These are phyloP conservation scores for Dolomedes plantarius DNA, from an alignment of 2,888 invertebrate genomes.

Conservation along the genomic window DNA sequence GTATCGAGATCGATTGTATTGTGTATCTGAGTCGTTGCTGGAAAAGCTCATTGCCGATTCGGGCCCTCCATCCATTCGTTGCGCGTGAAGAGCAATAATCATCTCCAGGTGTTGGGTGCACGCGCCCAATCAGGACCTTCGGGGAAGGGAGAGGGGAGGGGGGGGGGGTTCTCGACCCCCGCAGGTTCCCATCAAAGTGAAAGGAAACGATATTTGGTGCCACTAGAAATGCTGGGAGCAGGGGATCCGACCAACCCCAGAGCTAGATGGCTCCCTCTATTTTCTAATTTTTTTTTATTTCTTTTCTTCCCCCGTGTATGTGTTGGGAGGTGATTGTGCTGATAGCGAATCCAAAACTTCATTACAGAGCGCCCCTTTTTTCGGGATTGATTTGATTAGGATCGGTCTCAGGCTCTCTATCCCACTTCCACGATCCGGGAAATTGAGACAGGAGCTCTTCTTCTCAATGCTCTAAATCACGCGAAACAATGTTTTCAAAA, in stretches of 20 bases:
- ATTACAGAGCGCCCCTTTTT: background rate
- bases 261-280: background rate
- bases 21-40: background rate
- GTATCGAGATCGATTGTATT: conserved; percentile 42
- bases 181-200: conserved; percentile 18
- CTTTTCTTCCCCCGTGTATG: background rate
- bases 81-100: conserved; percentile 64
- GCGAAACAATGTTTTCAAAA: background rate
- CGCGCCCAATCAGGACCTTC: conserved; percentile 54
- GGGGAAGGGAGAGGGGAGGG: conserved; percentile 37
- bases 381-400: background rate
- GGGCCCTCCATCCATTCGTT: conserved; percentile 28
- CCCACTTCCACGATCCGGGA: background rate
- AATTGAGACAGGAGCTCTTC: background rate
- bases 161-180: conserved; percentile 26
- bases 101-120: conserved; percentile 70
- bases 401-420: background rate
- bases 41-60: conserved; percentile 44
- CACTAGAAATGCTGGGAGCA: background rate
- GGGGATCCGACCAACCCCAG: background rate
- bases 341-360: conserved; percentile 10
- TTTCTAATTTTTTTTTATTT: background rate
- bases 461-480: background rate
- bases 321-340: conserved; percentile 6
- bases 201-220: conserved; percentile 37